phyloP scores from a whole-genome alignment of 2,113 vertebrate species.

The Peromyscus californicus region DNA sequence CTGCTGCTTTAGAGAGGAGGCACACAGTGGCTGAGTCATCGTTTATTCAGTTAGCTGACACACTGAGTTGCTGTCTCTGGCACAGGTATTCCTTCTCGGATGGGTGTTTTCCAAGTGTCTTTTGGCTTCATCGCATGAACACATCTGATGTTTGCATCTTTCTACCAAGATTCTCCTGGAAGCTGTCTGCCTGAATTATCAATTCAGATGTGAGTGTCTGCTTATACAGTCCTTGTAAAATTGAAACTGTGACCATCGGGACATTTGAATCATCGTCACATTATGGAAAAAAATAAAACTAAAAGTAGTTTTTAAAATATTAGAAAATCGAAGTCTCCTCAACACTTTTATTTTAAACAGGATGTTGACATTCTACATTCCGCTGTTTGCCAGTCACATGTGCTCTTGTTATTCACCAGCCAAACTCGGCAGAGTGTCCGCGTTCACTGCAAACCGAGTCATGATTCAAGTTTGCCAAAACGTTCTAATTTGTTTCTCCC shows the following conservation, averaged over 20 bases:
- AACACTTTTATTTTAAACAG: neutral
- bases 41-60: neutral
- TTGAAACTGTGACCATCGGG: neutral
- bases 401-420: slow-evolving; percentile 19
- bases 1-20: neutral
- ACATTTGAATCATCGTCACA: neutral
- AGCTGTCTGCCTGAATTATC: neutral
- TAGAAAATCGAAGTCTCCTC: neutral
- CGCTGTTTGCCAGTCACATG: neutral
- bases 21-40: neutral
- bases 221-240: neutral
- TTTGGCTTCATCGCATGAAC: neutral
- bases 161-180: neutral
- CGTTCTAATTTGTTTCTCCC: neutral
- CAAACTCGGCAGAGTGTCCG: neutral
- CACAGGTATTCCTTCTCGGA: neutral
- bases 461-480: slow-evolving; percentile 24
- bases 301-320: neutral
- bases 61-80: neutral
- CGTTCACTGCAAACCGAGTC: slow-evolving; percentile 42
- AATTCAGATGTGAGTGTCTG: neutral
- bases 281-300: neutral
- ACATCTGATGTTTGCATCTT: neutral
- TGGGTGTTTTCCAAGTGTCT: neutral
- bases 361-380: slow-evolving; percentile 9